These are phyloP conservation scores for Oncopodura yosiiana DNA, from an alignment of 1,140 invertebrate species.

Conservation along the genomic window DNA sequence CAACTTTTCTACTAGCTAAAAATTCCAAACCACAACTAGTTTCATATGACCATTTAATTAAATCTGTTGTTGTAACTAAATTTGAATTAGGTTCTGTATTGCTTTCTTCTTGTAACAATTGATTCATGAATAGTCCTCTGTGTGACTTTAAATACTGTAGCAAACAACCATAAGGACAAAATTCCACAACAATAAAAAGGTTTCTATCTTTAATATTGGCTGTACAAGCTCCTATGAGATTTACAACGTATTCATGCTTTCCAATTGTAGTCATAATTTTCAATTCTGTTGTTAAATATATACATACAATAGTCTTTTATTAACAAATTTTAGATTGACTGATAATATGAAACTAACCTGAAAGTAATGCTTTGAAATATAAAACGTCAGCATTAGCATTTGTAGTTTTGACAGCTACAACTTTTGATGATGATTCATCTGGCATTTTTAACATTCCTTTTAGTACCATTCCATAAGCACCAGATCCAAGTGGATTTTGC, in stretches of 20 bases:
- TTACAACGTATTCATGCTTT: neutral
- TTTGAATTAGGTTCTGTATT: neutral
- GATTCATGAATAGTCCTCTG: neutral
- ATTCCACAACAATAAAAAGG: neutral
- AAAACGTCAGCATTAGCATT: conserved; percentile 4
- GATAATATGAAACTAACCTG: too few relatives aligned
- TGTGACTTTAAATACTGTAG: neutral
- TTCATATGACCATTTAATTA: neutral
- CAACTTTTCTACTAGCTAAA: neutral
- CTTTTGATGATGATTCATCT: neutral
- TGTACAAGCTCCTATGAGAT: neutral
- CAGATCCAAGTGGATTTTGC: neutral
- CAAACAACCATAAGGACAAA: neutral
- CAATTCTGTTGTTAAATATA: too few relatives aligned
- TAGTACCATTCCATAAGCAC: conserved; percentile 4
- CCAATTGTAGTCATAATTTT: neutral
- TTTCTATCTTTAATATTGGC: neutral
- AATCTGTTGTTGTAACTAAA: neutral
- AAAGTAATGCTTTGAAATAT: conserved; percentile 1
- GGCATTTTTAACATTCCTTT: conserved; percentile 1
- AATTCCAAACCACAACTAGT: neutral
- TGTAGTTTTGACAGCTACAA: conserved; percentile 11
- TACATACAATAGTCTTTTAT: too few relatives aligned
- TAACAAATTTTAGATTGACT: too few relatives aligned
- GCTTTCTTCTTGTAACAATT: neutral